Percentiles rank a stretch among this genome's conserved stretches.
Evolutionary conservation across 2,113 vertebrate species (phyloP).

Genomic region (Hippopotamus amphibius): DNA sequence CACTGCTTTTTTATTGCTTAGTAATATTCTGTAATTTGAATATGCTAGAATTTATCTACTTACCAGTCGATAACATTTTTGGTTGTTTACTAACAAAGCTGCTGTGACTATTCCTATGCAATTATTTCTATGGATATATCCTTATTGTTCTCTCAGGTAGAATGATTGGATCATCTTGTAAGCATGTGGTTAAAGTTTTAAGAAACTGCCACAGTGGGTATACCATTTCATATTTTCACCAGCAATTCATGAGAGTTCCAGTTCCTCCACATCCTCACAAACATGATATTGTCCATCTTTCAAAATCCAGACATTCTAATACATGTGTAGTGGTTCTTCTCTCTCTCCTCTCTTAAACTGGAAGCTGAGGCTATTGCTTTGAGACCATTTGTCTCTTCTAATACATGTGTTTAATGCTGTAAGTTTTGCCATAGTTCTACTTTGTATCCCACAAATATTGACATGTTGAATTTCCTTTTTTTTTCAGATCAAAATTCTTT

Average conservation of each 20-base stretch:
- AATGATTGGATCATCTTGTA: background rate
- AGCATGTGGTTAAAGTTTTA: background rate
- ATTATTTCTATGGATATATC: background rate
- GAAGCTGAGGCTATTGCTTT: background rate
- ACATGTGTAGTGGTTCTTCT: background rate
- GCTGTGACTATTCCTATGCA: background rate
- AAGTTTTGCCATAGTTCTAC: background rate
- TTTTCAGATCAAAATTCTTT: constrained; percentile 9
- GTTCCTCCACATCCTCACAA: background rate
- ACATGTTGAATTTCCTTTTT: background rate
- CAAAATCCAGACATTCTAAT: background rate
- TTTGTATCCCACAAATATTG: background rate
- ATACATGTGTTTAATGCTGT: background rate
- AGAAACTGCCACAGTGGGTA: background rate
- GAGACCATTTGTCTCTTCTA: background rate
- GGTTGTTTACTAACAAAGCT: constrained; percentile 14
- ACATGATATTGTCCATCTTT: background rate
- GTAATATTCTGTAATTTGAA: background rate
- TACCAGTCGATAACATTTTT: background rate
- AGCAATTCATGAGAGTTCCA: background rate
- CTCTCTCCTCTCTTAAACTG: background rate
- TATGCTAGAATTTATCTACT: background rate
- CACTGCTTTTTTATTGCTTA: background rate
- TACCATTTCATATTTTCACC: background rate
- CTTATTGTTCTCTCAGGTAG: background rate